Evolutionary conservation across 1,140 invertebrate species (phyloP).

Genomic region (Nylanderia fulva): DNA sequence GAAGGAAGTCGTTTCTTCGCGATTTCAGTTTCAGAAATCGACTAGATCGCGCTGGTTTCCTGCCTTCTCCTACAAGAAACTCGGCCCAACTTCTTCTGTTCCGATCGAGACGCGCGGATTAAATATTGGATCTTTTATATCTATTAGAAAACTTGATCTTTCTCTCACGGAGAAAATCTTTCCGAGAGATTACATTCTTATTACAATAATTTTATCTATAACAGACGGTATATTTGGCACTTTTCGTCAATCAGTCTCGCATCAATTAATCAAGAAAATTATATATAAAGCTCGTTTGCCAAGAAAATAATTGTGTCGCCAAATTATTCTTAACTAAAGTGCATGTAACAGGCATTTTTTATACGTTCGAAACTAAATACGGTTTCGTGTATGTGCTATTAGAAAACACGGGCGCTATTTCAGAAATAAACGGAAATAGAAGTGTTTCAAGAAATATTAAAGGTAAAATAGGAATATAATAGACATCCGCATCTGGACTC

Average conservation of each 20-base stretch:
- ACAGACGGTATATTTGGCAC: not conserved
- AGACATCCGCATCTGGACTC: not conserved
- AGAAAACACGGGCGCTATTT: not conserved
- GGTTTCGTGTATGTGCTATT: too few species aligned
- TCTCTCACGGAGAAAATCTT: too few species aligned
- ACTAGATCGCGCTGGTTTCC: conserved; percentile 56
- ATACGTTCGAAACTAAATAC: not conserved
- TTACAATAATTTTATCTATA: not conserved
- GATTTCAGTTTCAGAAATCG: not conserved
- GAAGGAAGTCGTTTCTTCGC: conserved; percentile 51
- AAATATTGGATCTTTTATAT: conserved; percentile 2
- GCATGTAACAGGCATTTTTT: not conserved
- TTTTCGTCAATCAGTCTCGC: not conserved
- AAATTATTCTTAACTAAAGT: conserved; percentile 10
- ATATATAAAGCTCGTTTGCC: not conserved
- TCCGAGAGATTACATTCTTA: too few species aligned
- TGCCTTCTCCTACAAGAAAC: conserved; percentile 28
- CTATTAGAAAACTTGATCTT: not conserved
- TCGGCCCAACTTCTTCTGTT: conserved; percentile 6
- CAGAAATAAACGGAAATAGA: conserved; percentile 2
- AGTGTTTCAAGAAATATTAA: not conserved
- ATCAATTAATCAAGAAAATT: not conserved
- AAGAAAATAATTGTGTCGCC: not conserved
- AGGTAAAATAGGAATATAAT: not conserved
- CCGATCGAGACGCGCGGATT: not conserved